Evolutionary conservation across 2,888 invertebrate species (phyloP), one percentile per base, ranked within the genome.

Genomic region (Meganola albula): DNA sequence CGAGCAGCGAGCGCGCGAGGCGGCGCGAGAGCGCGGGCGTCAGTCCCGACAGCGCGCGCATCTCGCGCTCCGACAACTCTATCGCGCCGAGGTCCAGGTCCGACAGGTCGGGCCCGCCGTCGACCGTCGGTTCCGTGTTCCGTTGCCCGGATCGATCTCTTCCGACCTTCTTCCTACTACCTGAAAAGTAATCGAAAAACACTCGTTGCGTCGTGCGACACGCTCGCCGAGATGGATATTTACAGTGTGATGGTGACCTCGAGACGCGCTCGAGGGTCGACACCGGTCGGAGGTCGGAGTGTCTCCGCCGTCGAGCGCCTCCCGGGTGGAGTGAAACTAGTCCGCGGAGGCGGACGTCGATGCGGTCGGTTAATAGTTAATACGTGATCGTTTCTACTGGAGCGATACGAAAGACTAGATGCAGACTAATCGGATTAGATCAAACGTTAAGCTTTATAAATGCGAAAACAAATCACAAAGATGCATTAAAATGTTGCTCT

Each of bases 1-100:
- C 90, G 36, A 92, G 79, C 53, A 92, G 79, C 71, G 92, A 91
- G 40, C 89, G 90, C 80, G 92, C 92, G 63, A 92, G 89, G 23
- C 91, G 89, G 54, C 90, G 89, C 46, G 92, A 90, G 53, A 92
- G 82, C 48, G 90, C 91, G 16, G 92, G 92, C 51, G 92, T 92
- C 48, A 92, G 87, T 51, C 89, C 90, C 12, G 90, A 91, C 49
- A 91, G 78, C 44, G 91, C 73, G 63, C 90, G 88, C 59, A 91
- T 82, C 83, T 92, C 92, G 62, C 90, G 89, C 72, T 92, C 91
- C 49, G 90, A 90, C 40, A 92, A 78, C 70, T 90, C 89, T 56
- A 92, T 85, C 54, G 90, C 88, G 61, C 90, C 90, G 56, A 92
- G 75, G 75, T 92, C 91, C 67, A 92, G 83, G 70, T 90, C 89